Base-by-base conservation (phyloP, 2,888 invertebrate genomes). In the Agrilus biguttatus region DNA sequence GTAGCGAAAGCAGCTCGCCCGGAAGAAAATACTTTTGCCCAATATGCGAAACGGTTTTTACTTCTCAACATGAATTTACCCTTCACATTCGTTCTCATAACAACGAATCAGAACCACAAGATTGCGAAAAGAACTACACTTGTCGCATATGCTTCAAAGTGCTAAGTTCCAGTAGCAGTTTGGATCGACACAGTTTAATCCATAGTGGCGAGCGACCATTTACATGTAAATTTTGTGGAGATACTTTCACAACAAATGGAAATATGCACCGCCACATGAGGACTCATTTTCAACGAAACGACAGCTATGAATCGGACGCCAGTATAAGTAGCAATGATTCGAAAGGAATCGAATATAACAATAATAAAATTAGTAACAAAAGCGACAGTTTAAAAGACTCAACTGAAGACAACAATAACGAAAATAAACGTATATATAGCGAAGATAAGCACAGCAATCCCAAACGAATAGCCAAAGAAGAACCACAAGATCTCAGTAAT, bases 211-310 rank as follows among this genome's bases (percentile, higher is more conserved):
- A 86, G 57, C 71, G 85, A 8, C 85, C 86, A 3, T 87, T 86
- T 65, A 77, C 78, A 55, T 88, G 87, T 63, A 77, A 77, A 56
- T 73, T 78, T 53, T 88, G 87, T 64, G 77, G 79, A 43, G 78
- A 84, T 65, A 79, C 84, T 35, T 88, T 88, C 65, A 85, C 85
- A 33, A 86, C 86, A 12, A 87, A 86, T 61, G 86, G 85, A 21
- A 87, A 85, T 63, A 85, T 88, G 85, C 85, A 85, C 59, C 70
- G 86, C 34, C 88, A 88, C 62, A 76, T 83, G 72, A 72, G 84
- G 46, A 83, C 82, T 2, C 82, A 83, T 61, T 73, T 73, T 47
- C 68, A 68, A 49, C 71, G 69, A 53, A 61, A 60, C 38, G 70
- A 70, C 54, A 75, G 72, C 60, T 78, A 77, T 58, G 78, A 78